Evolutionary conservation across 2,113 vertebrate species (phyloP).

Genomic region (Tenebrosternarchus preto): DNA sequence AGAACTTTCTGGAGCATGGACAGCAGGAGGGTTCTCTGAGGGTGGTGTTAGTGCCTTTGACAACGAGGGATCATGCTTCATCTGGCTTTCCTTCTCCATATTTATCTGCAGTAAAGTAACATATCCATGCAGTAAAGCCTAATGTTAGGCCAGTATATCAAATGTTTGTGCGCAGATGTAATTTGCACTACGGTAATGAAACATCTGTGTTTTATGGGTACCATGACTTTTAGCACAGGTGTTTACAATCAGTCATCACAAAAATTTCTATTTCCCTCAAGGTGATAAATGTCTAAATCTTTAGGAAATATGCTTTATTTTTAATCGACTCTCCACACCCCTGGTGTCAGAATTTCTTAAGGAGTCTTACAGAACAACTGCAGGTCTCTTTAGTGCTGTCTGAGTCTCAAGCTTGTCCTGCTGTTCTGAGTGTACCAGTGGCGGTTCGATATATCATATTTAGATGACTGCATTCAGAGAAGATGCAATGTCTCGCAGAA

Average conservation of each 20-base stretch:
- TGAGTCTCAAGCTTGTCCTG: background rate
- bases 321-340: background rate
- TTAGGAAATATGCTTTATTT: background rate
- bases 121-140: background rate
- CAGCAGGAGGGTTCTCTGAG: background rate
- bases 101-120: slow-evolving; percentile 19
- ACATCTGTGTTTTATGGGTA: background rate
- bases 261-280: background rate
- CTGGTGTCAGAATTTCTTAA: background rate
- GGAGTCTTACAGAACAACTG: background rate
- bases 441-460: background rate
- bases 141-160: background rate
- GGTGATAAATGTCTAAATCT: background rate
- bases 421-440: background rate
- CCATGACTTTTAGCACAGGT: background rate
- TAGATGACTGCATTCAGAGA: background rate
- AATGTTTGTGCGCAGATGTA: too few relatives aligned
- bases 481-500: background rate
- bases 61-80: background rate
- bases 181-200: too few relatives aligned
- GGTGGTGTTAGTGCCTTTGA: background rate
- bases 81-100: slow-evolving; percentile 42
- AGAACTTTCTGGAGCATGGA: background rate
- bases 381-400: background rate
- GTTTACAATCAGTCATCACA: background rate